Percentiles rank a stretch among this genome's conserved stretches.
These are phyloP conservation scores for Prosopocoilus inquinatus DNA, from an alignment of 2,888 invertebrate species.

Conservation along the genomic window DNA sequence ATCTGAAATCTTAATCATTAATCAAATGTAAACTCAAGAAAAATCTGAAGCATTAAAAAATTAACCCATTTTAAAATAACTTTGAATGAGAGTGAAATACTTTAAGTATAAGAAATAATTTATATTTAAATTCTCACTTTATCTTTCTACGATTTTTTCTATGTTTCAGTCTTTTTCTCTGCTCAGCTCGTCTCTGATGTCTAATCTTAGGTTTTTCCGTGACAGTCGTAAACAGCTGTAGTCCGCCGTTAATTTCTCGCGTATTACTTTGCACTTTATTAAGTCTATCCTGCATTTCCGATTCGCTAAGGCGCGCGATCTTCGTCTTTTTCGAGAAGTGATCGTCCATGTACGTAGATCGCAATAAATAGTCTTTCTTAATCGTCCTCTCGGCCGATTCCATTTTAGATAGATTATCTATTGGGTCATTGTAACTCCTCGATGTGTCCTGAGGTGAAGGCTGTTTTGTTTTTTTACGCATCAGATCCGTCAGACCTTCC, in stretches of 20 bases:
- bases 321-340: not conserved
- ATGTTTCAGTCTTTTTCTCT: constrained; percentile 28
- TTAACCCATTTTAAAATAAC: too few species aligned
- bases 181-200: constrained; percentile 24
- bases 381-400: constrained; percentile 9
- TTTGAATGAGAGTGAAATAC: not conserved
- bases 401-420: constrained; percentile 27
- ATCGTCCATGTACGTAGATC: not conserved
- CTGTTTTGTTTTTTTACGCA: constrained; percentile 70
- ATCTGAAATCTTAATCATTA: too few species aligned
- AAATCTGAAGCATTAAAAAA: too few species aligned
- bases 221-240: constrained; percentile 20
- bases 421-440: constrained; percentile 43
- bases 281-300: constrained; percentile 49
- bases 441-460: constrained; percentile 45
- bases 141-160: constrained; percentile 21
- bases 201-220: constrained; percentile 15
- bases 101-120: not conserved
- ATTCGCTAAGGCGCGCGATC: constrained; percentile 8
- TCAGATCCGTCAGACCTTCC: constrained; percentile 74
- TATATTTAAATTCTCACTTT: not conserved
- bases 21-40: too few species aligned
- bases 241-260: constrained; percentile 56
- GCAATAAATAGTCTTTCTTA: constrained; percentile 15
- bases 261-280: constrained; percentile 59